phyloP scores from a whole-genome alignment of 2,797 vertebrate genomes.

The Urophycis tenuis region DNA sequence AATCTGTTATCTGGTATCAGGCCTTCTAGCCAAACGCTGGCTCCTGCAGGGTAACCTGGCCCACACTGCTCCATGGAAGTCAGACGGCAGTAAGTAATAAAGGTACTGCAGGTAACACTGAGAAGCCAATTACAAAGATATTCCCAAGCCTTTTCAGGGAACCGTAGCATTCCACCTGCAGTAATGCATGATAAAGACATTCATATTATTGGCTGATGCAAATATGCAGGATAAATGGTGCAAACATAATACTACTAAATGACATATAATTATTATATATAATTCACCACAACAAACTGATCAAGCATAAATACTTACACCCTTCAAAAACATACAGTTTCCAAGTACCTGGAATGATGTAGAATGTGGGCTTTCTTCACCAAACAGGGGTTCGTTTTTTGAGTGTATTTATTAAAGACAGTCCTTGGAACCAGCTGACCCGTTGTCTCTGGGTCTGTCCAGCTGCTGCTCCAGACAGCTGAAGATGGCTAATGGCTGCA shows the following conservation, averaged over 20 bases:
- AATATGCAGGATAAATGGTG: not conserved
- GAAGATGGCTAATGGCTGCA: not conserved
- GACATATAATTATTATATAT: not conserved
- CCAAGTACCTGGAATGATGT: not conserved
- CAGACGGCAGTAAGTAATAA: not conserved
- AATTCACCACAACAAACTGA: not conserved
- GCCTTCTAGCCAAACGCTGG: slow-evolving; percentile 40
- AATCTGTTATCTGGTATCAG: slow-evolving; percentile 49
- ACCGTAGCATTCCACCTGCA: not conserved
- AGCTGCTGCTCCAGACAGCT: not conserved
- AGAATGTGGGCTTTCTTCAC: not conserved
- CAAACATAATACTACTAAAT: not conserved
- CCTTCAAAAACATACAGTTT: not conserved
- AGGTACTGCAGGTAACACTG: not conserved
- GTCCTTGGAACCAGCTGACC: not conserved
- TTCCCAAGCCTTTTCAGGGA: not conserved
- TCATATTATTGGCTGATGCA: not conserved
- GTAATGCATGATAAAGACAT: not conserved
- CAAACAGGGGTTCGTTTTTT: not conserved
- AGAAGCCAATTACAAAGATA: not conserved
- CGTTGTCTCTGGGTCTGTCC: not conserved
- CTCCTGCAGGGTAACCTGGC: slow-evolving; percentile 29
- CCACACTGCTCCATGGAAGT: slow-evolving; percentile 13
- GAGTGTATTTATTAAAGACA: not conserved
- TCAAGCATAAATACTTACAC: not conserved